Evolutionary conservation across 2,797 vertebrate species (phyloP).

Genomic region (Lepilemur ruficaudatus): DNA sequence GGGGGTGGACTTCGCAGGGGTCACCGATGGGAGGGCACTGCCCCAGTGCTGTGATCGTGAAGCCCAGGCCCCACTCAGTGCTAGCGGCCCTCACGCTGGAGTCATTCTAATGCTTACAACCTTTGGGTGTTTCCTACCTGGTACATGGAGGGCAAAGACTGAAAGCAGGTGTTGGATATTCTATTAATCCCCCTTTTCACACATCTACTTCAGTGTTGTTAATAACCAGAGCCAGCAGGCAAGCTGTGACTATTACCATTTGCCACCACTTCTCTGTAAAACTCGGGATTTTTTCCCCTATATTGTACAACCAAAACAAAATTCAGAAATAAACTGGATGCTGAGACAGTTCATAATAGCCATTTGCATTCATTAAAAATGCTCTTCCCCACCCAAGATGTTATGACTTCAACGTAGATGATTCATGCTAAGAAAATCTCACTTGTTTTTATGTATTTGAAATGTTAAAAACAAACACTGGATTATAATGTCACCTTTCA

Average conservation of each 20-base stretch:
- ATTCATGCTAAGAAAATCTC: not conserved
- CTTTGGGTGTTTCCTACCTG: not conserved
- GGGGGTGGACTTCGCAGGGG: not conserved
- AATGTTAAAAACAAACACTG: not conserved
- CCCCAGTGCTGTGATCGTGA: not conserved
- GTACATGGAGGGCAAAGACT: not conserved
- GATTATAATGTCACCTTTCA: not conserved
- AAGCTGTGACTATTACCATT: not conserved
- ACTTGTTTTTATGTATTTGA: not conserved
- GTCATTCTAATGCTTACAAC: not conserved
- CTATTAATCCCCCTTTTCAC: not conserved
- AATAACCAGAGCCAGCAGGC: not conserved
- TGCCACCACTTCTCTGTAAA: not conserved
- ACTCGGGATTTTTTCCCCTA: not conserved
- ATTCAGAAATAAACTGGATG: not conserved
- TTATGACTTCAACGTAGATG: not conserved
- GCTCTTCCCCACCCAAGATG: not conserved
- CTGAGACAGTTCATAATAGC: not conserved
- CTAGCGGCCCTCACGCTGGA: not conserved
- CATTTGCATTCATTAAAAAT: not conserved
- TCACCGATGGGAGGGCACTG: not conserved
- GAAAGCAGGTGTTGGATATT: not conserved
- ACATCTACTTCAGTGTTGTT: constrained; percentile 1
- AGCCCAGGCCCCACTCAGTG: not conserved
- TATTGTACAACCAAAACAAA: not conserved